phyloP scores from a whole-genome alignment of 1,140 invertebrate species.

The silkworm (Bombyx mori) region ASM3026992v2 NC_085121.1:13235001-13235500 shows the following conservation, averaged over 20 bases:
- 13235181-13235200: too few species aligned
- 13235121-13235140: too few species aligned
- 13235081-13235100: too few species aligned
- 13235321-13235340: slow-evolving; percentile 72
- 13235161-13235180: too few species aligned
- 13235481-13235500: slow-evolving; percentile 89
- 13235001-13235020: too few species aligned
- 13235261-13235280: not conserved
- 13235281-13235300: not conserved
- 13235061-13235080: too few species aligned
- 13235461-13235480: slow-evolving; percentile 85
- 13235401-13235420: slow-evolving; percentile 78
- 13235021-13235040: too few species aligned
- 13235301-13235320: not conserved
- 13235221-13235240: not conserved
- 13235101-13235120: too few species aligned
- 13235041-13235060: too few species aligned
- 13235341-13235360: slow-evolving; percentile 83
- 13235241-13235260: not conserved
- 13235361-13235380: slow-evolving; percentile 81
- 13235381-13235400: slow-evolving; percentile 77
- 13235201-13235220: too few species aligned
- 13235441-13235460: slow-evolving; percentile 82
- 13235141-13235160: too few species aligned
- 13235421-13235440: slow-evolving; percentile 77